Conservation (phyloP, 2,113 vertebrate species). For the Martes martes region DNA sequence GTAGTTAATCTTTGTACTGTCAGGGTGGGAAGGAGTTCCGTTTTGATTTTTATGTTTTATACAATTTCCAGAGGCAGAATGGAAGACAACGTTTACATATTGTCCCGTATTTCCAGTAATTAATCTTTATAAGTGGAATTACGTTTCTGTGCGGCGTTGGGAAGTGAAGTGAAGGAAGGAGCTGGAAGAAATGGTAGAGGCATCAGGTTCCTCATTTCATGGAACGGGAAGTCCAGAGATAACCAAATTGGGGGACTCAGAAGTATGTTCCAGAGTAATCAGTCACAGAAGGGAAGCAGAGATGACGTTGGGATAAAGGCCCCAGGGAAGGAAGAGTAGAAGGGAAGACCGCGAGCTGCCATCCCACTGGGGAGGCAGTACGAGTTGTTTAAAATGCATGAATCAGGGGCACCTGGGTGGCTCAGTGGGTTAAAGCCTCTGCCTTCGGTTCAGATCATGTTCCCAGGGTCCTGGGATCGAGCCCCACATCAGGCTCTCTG, state of each 20-base stretch:
- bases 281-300: neutral
- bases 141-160: neutral
- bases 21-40: neutral
- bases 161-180: neutral
- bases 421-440: too few relatives aligned
- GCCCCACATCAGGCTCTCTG: accelerated
- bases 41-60: neutral
- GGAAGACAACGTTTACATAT: neutral
- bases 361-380: neutral
- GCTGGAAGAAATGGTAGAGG: neutral
- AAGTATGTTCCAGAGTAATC: neutral
- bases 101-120: neutral
- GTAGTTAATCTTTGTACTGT: neutral
- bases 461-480: too few relatives aligned
- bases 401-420: neutral
- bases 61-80: neutral
- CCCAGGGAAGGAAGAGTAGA: neutral
- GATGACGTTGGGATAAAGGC: neutral
- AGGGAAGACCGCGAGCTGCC: too few relatives aligned
- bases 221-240: neutral
- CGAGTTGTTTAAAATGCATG: neutral
- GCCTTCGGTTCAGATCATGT: too few relatives aligned
- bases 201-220: neutral
- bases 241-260: neutral
- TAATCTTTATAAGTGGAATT: neutral